A percentile compares a stretch with the other conserved stretches of the same genome.
These are phyloP conservation scores for Sipha maydis DNA, from an alignment of 2,888 invertebrate species.

Conservation along the genomic window DNA sequence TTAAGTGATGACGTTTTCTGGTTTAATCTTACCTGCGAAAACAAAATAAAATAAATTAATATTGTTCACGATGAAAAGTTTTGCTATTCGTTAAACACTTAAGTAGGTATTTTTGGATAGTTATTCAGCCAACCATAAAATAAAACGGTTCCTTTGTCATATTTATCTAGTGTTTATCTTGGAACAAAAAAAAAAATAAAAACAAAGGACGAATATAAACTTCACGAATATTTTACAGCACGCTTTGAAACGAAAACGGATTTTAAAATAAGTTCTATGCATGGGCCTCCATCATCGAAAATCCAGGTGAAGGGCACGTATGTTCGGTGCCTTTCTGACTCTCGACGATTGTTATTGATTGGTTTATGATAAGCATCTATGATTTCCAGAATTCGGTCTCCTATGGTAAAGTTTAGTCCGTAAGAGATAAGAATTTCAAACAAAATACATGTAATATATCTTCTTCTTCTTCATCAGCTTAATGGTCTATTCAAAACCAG, in stretches of 20 bases:
- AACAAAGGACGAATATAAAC: not conserved
- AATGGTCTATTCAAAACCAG: no score
- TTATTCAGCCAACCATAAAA: not conserved
- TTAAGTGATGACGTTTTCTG: not conserved
- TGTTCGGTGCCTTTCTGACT: no score
- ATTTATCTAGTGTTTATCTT: not conserved
- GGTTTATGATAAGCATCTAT: no score
- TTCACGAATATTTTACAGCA: not conserved
- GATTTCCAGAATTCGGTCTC: no score
- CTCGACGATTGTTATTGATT: no score
- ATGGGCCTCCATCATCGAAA: no score
- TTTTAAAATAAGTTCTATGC: no score
- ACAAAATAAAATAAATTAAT: conserved; percentile 8
- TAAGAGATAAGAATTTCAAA: no score
- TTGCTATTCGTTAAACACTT: not conserved
- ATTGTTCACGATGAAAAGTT: not conserved
- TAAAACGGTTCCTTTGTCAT: not conserved
- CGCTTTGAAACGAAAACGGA: not conserved
- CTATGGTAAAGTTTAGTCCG: no score
- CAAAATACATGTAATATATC: no score
- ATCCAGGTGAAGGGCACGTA: no score
- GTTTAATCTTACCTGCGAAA: conserved; percentile 4
- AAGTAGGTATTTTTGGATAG: not conserved
- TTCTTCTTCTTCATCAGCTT: no score
- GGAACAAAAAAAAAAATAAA: not conserved